Conservation (phyloP, 2,888 invertebrate species). For the Deilephila elpenor region DNA sequence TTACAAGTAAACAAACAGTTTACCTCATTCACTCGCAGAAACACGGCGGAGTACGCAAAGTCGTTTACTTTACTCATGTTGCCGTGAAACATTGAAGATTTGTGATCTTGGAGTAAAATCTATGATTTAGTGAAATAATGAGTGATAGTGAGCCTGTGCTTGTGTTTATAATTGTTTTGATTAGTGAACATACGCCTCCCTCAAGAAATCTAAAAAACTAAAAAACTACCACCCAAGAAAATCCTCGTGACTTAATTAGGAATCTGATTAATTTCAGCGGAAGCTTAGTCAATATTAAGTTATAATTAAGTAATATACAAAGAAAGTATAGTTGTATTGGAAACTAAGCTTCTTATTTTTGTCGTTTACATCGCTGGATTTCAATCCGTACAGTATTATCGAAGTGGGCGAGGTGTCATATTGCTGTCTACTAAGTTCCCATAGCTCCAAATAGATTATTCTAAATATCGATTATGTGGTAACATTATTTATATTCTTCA, state of each 20-base stretch:
- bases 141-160: neutral
- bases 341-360: too few species aligned
- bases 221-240: too few species aligned
- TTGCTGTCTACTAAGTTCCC: neutral
- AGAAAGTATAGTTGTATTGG: too few species aligned
- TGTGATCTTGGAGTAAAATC: conserved; percentile 1
- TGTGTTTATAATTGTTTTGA: neutral
- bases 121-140: neutral
- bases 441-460: neutral
- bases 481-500: conserved; percentile 3
- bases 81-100: neutral
- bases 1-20: conserved; percentile 23
- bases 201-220: too few species aligned
- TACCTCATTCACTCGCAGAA: neutral
- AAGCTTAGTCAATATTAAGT: too few species aligned
- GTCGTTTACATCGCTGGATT: neutral
- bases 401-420: neutral
- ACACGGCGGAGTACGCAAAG: neutral
- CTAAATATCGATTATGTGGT: neutral
- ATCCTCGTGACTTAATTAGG: too few species aligned
- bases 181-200: too few species aligned
- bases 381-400: neutral
- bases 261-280: too few species aligned
- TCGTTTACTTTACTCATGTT: conserved; percentile 6
- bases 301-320: too few species aligned